Base-by-base conservation (phyloP, 2,888 invertebrate genomes). In the Torymus auratus region DNA sequence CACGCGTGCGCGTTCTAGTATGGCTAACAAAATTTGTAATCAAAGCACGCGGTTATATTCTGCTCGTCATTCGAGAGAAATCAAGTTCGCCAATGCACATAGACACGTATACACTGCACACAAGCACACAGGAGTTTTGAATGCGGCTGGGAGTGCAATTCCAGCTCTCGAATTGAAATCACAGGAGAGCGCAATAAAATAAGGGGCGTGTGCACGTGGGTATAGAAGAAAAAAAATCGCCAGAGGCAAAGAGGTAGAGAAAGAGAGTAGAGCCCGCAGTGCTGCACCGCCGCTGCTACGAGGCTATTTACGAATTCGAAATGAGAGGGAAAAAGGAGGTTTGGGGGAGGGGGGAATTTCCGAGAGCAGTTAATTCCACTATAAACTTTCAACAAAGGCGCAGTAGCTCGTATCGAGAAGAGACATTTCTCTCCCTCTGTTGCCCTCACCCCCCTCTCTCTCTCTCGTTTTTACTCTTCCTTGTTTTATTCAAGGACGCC, bases 321-420 rank as follows among this genome's bases (percentile, higher is more conserved):
- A 70, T 75, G 74, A 71, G 70, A 61, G 55, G 81, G 74, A 53
- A 68, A 74, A 67, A 7, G 7, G 28, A 7, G 7, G 28, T 3
- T 3, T 28, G 12, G 55, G 55, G 65, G 15, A 64, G 14, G 55
- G 65, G 15, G 69, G 60, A 65, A 80, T 78, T 78, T 74, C 74
- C 81, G 62, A 81, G 78, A 81, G 78, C 78, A 76, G 82, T 79
- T 82, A 82, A 82, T 82, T 78, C 58, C 68, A 76, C 75, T 71
- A 82, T 82, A 79, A 82, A 82, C 55, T 82, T 79, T 79, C 58
- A 82, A 79, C 82, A 79, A 82, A 82, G 72, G 79, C 72, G 72
- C 75, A 72, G 76, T 60, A 68, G 72, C 73, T 71, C 72, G 60
- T 69, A 74, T 72, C 68, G 76, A 68, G 82, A 72, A 71, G 28